These are phyloP conservation scores for Diuraphis noxia DNA, from an alignment of 1,140 invertebrate species.

Conservation along the genomic window DNA sequence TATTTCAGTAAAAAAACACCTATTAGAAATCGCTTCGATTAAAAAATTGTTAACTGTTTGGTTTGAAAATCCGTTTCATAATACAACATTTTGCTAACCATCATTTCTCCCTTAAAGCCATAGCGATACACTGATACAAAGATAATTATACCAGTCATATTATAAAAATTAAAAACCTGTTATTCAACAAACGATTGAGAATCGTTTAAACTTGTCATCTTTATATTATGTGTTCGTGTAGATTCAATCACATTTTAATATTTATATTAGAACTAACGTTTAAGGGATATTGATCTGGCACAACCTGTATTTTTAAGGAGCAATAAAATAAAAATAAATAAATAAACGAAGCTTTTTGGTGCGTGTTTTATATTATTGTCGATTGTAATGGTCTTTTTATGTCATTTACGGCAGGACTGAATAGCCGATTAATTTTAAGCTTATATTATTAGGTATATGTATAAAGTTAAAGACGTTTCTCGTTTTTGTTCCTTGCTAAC, in stretches of 20 bases:
- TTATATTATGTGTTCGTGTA: neutral
- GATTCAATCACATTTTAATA: neutral
- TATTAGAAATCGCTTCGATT: neutral
- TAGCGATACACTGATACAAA: no score
- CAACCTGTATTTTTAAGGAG: neutral
- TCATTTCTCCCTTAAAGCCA: no score
- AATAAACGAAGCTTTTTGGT: neutral
- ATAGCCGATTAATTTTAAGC: slow-evolving; percentile 39
- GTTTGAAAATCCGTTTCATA: neutral
- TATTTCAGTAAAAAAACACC: neutral
- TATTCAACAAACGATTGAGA: neutral
- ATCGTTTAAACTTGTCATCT: neutral
- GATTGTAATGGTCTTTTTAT: slow-evolving; percentile 28
- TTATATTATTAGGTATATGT: slow-evolving; percentile 33
- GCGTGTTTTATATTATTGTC: slow-evolving; percentile 31
- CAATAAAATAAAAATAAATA: neutral
- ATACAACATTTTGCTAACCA: no score
- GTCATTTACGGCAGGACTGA: neutral
- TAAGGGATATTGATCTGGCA: neutral
- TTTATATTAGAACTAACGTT: neutral
- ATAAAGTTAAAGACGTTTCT: slow-evolving; percentile 36
- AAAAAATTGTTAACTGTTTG: neutral
- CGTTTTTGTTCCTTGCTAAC: neutral
- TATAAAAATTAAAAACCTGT: neutral
- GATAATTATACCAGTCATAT: no score